These are phyloP conservation scores for Lerema accius DNA, from an alignment of 1,140 invertebrate genomes.

Conservation along the genomic window DNA sequence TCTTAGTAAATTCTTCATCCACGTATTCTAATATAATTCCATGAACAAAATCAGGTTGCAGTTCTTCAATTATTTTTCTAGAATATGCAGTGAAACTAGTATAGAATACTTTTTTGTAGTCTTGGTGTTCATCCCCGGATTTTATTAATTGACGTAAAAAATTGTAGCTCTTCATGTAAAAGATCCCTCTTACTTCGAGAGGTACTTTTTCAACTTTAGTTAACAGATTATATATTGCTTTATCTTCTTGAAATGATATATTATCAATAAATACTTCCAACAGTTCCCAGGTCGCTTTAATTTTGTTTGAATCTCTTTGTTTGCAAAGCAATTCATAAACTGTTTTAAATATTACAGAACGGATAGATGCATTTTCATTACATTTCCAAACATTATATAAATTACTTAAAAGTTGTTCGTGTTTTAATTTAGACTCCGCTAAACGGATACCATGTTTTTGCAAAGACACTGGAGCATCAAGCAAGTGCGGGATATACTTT, in stretches of 20 bases:
- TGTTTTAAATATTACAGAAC: slow-evolving; percentile 57
- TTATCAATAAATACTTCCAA: slow-evolving; percentile 56
- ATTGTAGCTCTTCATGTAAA: slow-evolving; percentile 50
- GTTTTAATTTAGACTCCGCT: slow-evolving; percentile 51
- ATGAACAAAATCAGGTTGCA: slow-evolving; percentile 48
- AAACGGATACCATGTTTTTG: slow-evolving; percentile 66
- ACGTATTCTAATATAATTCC: slow-evolving; percentile 47
- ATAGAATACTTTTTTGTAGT: slow-evolving; percentile 26
- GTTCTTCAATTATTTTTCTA: slow-evolving; percentile 44
- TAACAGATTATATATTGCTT: slow-evolving; percentile 51
- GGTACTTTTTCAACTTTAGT: slow-evolving; percentile 46
- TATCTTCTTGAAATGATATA: slow-evolving; percentile 55
- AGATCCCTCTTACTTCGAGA: slow-evolving; percentile 41
- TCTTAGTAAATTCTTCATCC: slow-evolving; percentile 38
- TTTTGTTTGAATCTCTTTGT: slow-evolving; percentile 47
- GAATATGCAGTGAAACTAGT: slow-evolving; percentile 38
- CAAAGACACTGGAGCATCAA: slow-evolving; percentile 57
- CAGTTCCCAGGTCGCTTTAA: slow-evolving; percentile 46
- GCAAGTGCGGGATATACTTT: slow-evolving; percentile 48
- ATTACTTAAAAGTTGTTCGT: slow-evolving; percentile 43
- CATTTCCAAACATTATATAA: slow-evolving; percentile 52
- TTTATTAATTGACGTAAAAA: slow-evolving; percentile 47
- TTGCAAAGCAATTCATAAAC: slow-evolving; percentile 53
- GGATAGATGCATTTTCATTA: slow-evolving; percentile 56
- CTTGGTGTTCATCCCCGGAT: slow-evolving; percentile 36